phyloP scores from a whole-genome alignment of 1,140 invertebrate genomes.

The Bombyx mori region DNA sequence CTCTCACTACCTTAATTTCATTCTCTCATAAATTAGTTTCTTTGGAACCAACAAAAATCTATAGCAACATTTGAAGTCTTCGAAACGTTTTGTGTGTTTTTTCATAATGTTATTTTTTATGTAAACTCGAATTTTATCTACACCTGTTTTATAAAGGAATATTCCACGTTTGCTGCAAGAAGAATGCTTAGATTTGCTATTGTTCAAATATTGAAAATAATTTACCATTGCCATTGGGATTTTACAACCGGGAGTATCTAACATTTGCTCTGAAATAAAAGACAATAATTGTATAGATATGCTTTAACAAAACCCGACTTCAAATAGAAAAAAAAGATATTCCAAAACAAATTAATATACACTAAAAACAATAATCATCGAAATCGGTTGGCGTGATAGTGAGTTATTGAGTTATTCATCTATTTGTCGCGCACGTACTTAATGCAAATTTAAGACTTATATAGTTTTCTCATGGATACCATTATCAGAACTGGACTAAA shows the following conservation, averaged over 20 bases:
- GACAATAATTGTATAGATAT: neutral
- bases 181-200: slow-evolving; percentile 11
- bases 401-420: too few relatives aligned
- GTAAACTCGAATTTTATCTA: slow-evolving; percentile 22
- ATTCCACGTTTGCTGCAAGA: slow-evolving; percentile 46
- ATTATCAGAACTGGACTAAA: too few relatives aligned
- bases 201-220: slow-evolving; percentile 23
- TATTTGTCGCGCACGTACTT: too few relatives aligned
- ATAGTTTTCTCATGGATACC: too few relatives aligned
- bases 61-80: slow-evolving; percentile 41
- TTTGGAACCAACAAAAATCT: slow-evolving; percentile 21
- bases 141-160: slow-evolving; percentile 31
- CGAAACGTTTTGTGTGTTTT: slow-evolving; percentile 27
- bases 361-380: too few relatives aligned
- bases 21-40: too few relatives aligned
- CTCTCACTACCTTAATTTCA: too few relatives aligned
- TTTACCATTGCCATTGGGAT: slow-evolving; percentile 38
- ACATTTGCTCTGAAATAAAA: slow-evolving; percentile 29
- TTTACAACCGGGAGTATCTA: slow-evolving; percentile 42
- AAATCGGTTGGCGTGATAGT: neutral
- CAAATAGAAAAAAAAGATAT: too few relatives aligned
- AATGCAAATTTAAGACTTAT: too few relatives aligned
- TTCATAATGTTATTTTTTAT: slow-evolving; percentile 29
- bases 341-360: too few relatives aligned
- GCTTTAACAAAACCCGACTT: too few relatives aligned